Percentiles rank a stretch among this genome's conserved stretches.
phyloP scores from a whole-genome alignment of 2,113 vertebrate species.

The Amblyornis subalaris region DNA sequence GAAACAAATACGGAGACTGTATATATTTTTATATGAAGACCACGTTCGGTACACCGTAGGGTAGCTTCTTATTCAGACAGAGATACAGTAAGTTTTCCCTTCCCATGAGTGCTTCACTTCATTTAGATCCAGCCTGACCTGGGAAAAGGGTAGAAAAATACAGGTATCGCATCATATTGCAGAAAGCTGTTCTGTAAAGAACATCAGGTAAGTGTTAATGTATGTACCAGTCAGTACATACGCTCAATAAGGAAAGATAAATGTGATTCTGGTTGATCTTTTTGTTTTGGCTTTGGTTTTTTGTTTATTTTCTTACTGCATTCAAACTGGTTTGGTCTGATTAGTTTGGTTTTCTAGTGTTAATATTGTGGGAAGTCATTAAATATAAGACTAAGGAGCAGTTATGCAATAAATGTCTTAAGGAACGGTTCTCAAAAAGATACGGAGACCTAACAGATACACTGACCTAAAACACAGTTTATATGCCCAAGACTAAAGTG shows the following conservation, averaged over 20 bases:
- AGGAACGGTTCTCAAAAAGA: background rate
- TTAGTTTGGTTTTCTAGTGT: background rate
- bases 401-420: background rate
- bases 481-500: background rate
- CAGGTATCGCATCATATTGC: background rate
- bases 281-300: background rate
- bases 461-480: background rate
- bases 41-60: conserved; percentile 37
- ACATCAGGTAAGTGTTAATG: conserved; percentile 47
- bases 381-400: background rate
- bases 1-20: conserved; percentile 48
- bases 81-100: conserved; percentile 51
- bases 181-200: conserved; percentile 28
- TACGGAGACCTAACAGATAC: background rate
- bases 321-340: background rate
- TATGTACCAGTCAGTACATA: conserved; percentile 4
- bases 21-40: conserved; percentile 44
- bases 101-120: conserved; percentile 22
- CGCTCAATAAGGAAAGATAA: background rate
- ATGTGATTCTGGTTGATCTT: background rate
- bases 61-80: conserved; percentile 55
- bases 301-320: background rate
- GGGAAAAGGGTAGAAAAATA: conserved; percentile 45
- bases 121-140: conserved; percentile 25
- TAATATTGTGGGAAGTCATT: background rate